phyloP scores from a whole-genome alignment of 2,888 invertebrate genomes.

The Lymantria dispar region DNA sequence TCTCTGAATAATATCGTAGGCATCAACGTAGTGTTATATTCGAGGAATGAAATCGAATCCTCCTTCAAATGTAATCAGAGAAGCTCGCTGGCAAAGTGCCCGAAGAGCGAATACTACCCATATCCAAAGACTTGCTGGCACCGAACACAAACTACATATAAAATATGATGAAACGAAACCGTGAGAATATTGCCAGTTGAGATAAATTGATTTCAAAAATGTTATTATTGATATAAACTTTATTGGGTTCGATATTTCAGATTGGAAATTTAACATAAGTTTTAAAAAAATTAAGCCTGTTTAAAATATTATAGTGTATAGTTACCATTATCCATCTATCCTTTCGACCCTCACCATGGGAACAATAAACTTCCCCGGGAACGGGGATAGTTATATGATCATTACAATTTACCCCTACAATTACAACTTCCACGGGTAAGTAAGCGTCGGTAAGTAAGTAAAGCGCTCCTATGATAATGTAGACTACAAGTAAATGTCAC shows the following conservation, averaged over 20 bases:
- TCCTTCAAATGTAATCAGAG: constrained; percentile 44
- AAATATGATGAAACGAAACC: constrained; percentile 19
- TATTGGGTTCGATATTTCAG: constrained; percentile 5
- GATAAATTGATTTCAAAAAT: neutral
- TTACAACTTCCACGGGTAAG: too few relatives aligned
- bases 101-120: constrained; percentile 24
- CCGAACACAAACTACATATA: constrained; percentile 18
- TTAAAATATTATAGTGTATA: too few relatives aligned
- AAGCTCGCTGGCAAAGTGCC: constrained; percentile 38
- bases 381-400: too few relatives aligned
- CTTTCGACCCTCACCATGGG: too few relatives aligned
- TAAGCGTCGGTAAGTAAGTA: too few relatives aligned
- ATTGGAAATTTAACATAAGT: neutral
- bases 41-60: constrained; percentile 39
- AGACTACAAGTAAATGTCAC: too few relatives aligned
- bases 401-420: too few relatives aligned
- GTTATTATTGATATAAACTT: constrained; percentile 1
- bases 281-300: neutral
- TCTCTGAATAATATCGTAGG: constrained; percentile 16
- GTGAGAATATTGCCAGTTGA: neutral
- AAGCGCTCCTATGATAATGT: too few relatives aligned
- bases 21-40: constrained; percentile 28
- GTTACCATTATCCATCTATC: too few relatives aligned
- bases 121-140: constrained; percentile 33
- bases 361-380: too few relatives aligned